A percentile compares a stretch with the other conserved stretches of the same genome.
Evolutionary conservation across 2,797 vertebrate species (phyloP).

Genomic region (Botia almorhae): DNA sequence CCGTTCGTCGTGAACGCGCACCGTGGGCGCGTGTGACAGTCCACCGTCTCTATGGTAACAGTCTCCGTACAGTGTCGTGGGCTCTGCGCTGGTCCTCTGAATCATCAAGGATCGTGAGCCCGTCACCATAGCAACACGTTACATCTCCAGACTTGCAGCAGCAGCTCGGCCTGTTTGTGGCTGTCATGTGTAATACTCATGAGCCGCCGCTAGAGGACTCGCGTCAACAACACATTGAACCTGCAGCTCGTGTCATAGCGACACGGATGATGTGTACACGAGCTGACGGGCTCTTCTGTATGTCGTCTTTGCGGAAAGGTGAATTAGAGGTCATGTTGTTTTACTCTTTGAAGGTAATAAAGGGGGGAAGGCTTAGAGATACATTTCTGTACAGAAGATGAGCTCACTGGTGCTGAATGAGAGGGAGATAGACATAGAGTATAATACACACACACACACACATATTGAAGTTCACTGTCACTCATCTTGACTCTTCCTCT

Average conservation of each 20-base stretch:
- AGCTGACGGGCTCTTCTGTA: not conserved
- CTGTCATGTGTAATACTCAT: not conserved
- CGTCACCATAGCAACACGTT: conserved; percentile 85
- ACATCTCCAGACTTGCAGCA: conserved; percentile 75
- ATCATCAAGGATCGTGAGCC: conserved; percentile 68
- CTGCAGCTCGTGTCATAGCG: conserved; percentile 16
- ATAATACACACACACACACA: not conserved
- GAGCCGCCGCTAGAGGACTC: conserved; percentile 62
- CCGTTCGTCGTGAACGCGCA: not conserved
- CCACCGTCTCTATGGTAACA: conserved; percentile 19
- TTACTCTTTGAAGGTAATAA: conserved; percentile 24
- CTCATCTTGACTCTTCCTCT: not conserved
- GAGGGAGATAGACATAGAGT: conserved; percentile 9
- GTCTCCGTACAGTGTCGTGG: not conserved
- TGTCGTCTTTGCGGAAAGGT: not conserved
- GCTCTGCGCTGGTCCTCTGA: conserved; percentile 55
- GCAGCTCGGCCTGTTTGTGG: conserved; percentile 51
- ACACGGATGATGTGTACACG: conserved; percentile 26
- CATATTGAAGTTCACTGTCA: too few species aligned
- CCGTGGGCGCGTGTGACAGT: not conserved
- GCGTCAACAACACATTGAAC: not conserved
- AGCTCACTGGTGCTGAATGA: conserved; percentile 40
- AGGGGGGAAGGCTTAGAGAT: not conserved
- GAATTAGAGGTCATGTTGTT: conserved; percentile 4
- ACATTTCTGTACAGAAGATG: conserved; percentile 45